Conservation (phyloP, 2,888 invertebrate species). For the Erebia epiphron region DNA sequence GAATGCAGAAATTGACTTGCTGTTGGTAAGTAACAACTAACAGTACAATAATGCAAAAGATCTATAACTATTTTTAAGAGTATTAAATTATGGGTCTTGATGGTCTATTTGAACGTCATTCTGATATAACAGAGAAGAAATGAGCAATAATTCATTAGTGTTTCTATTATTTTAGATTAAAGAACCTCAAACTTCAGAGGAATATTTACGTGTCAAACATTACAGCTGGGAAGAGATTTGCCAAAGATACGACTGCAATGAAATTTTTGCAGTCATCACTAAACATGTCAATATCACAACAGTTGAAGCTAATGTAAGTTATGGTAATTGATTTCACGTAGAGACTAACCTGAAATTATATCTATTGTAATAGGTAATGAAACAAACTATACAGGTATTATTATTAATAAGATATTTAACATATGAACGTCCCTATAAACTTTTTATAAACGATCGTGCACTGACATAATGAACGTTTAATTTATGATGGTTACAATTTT, state of each 20-base stretch:
- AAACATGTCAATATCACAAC: conserved; percentile 53
- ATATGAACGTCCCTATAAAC: not conserved
- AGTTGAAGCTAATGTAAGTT: conserved; percentile 55
- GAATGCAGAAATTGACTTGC: conserved; percentile 57
- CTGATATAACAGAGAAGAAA: not conserved
- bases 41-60: not conserved
- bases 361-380: not conserved
- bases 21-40: conserved; percentile 52
- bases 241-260: conserved; percentile 52
- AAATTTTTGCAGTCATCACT: conserved; percentile 46
- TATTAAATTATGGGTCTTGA: not conserved
- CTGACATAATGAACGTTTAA: not conserved
- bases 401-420: not conserved
- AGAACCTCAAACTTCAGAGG: conserved; percentile 39
- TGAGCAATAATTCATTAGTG: not conserved
- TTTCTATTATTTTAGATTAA: conserved; percentile 46
- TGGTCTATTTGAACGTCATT: too few species aligned
- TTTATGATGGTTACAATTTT: not conserved
- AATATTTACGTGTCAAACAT: conserved; percentile 44
- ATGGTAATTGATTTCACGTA: not conserved
- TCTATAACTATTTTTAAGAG: not conserved
- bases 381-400: not conserved
- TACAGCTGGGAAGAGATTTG: conserved; percentile 54
- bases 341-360: not conserved
- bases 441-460: not conserved